Percentiles rank a stretch among this genome's conserved stretches.
Conservation (phyloP, 2,888 invertebrate genomes). For the Drosophila neonasuta region DNA sequence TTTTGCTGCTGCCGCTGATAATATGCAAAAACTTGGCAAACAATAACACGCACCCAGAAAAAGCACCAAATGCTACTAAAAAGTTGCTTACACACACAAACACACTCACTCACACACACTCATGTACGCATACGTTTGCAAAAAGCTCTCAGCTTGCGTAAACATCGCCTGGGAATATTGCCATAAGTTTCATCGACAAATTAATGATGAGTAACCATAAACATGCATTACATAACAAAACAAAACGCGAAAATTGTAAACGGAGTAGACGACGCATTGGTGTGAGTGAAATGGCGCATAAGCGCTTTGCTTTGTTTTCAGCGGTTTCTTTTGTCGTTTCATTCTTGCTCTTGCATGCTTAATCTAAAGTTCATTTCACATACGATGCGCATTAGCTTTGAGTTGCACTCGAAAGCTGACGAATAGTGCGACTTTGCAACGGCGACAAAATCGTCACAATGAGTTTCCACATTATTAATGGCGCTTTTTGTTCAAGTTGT, state of each 20-base stretch:
- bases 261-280: constrained; percentile 24
- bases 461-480: not conserved
- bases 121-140: constrained; percentile 24
- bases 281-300: not conserved
- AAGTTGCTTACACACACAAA: constrained; percentile 43
- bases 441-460: constrained; percentile 44
- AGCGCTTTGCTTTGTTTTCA: constrained; percentile 35
- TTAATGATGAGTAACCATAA: constrained; percentile 75
- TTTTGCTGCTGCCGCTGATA: constrained; percentile 63
- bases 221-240: constrained; percentile 77
- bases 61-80: constrained; percentile 67
- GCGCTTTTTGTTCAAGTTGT: not conserved
- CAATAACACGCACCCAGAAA: constrained; percentile 73
- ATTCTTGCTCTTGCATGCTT: constrained; percentile 32
- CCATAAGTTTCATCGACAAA: constrained; percentile 78
- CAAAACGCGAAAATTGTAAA: constrained; percentile 57
- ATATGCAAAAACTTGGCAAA: constrained; percentile 78
- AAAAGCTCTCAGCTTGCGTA: constrained; percentile 63
- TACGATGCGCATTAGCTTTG: constrained; percentile 39
- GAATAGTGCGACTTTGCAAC: constrained; percentile 10
- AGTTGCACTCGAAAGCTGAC: constrained; percentile 45
- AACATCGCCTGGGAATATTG: constrained; percentile 74
- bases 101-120: constrained; percentile 1
- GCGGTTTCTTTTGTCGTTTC: constrained; percentile 45
- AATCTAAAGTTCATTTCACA: constrained; percentile 61